Evolutionary conservation across 2,797 vertebrate species (phyloP).

Genomic region (Ctenochaetus hawaiiensis): DNA sequence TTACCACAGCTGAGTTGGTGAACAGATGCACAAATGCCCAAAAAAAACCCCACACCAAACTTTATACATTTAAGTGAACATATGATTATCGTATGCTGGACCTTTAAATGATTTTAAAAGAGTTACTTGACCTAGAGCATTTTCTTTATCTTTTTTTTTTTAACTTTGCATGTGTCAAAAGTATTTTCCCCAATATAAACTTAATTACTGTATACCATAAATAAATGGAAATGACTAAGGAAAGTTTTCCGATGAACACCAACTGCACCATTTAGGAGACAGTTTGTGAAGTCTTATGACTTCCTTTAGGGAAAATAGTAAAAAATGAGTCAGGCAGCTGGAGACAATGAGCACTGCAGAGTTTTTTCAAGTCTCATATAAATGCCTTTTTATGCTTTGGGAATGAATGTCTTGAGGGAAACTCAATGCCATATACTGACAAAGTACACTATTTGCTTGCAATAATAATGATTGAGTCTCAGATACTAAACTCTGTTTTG

Average conservation of each 20-base stretch:
- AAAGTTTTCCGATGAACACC: slow-evolving; percentile 54
- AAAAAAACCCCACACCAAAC: background rate
- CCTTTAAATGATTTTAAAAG: background rate
- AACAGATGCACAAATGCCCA: background rate
- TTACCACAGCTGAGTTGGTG: background rate
- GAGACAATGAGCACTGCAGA: slow-evolving; percentile 54
- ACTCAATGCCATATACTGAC: slow-evolving; percentile 44
- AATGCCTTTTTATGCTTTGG: slow-evolving; percentile 63
- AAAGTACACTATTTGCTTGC: slow-evolving; percentile 59
- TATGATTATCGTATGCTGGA: slow-evolving; percentile 2
- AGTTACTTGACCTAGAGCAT: background rate
- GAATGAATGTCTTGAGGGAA: slow-evolving; percentile 64
- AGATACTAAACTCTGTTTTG: slow-evolving; percentile 22
- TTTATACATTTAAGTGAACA: background rate
- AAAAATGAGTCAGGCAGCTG: slow-evolving; percentile 66
- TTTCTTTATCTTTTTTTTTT: slow-evolving; percentile 14
- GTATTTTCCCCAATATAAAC: slow-evolving; percentile 32
- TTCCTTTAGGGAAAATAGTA: slow-evolving; percentile 63
- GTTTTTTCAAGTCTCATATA: slow-evolving; percentile 62
- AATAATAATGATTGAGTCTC: slow-evolving; percentile 50
- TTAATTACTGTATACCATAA: slow-evolving; percentile 57
- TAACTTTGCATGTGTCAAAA: slow-evolving; percentile 19
- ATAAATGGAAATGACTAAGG: slow-evolving; percentile 42
- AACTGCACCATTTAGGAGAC: slow-evolving; percentile 53
- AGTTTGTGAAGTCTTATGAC: slow-evolving; percentile 56